Evolutionary conservation across 2,888 invertebrate genomes (phyloP), one percentile per base, ranked within the genome.

Genomic region (Trissolcus japonicus): DNA sequence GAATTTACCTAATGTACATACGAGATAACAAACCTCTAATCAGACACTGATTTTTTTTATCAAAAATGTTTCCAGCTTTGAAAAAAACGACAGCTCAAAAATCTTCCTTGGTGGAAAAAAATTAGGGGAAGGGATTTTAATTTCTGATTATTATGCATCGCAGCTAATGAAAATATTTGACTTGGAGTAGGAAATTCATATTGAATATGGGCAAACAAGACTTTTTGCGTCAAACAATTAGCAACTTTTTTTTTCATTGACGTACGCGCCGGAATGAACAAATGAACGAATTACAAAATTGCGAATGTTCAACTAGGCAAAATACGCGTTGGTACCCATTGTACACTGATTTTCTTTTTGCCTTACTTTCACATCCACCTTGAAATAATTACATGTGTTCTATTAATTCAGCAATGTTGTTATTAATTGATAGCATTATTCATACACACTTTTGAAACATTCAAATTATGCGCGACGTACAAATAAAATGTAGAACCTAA

Each of bases 291-390:
- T 71, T 76, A 76, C 76, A 76, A 76, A 76, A 76, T 71, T 35
- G 57, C 62, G 29, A 71, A 76, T 76, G 76, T 57, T 71, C 71
- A 66, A 76, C 69, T 71, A 56, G 29, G 57, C 54, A 71, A 61
- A 66, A 71, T 54, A 71, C 71, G 71, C 56, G 71, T 43, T 17
- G 51, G 17, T 57, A 35, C 35, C 71, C 66, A 76, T 76, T 76
- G 76, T 76, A 66, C 76, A 35, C 35, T 43, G 71, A 76, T 76
- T 76, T 66, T 69, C 65, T 76, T 71, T 60, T 54, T 61, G 48
- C 71, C 61, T 16, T 54, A 76, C 76, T 76, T 76, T 76, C 76
- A 76, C 76, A 62, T 71, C 25, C 46, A 76, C 76, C 71, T 76
- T 71, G 76, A 65, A 68, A 35, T 25, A 62, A 67, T 41, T 46